phyloP scores from a whole-genome alignment of 2,113 vertebrate genomes.

The Dasypus novemcinctus region DNA sequence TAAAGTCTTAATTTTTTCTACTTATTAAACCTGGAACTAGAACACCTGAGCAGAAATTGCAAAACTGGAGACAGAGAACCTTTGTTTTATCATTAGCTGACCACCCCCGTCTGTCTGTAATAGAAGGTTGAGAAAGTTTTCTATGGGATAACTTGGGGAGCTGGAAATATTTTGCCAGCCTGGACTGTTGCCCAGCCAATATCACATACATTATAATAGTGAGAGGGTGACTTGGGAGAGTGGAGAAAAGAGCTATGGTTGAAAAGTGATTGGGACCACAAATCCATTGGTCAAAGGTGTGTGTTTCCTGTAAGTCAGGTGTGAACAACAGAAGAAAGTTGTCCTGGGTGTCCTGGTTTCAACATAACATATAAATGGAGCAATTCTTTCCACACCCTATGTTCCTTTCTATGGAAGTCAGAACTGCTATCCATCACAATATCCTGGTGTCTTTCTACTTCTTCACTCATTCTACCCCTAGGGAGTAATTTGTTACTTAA shows the following conservation, averaged over 20 bases:
- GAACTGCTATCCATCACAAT: too few species aligned
- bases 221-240: accelerated
- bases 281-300: background rate
- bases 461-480: too few species aligned
- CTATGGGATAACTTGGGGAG: background rate
- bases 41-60: background rate
- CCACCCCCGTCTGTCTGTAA: background rate
- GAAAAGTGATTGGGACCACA: background rate
- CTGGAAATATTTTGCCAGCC: background rate
- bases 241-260: accelerated
- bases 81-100: background rate
- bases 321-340: background rate
- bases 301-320: background rate
- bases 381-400: background rate
- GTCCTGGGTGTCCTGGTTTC: background rate
- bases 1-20: background rate
- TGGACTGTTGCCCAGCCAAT: background rate
- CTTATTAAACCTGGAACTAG: background rate
- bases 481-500: too few species aligned
- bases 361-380: background rate
- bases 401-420: too few species aligned
- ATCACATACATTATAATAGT: background rate
- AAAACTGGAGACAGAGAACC: background rate
- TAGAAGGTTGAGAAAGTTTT: background rate
- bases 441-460: too few species aligned